Conservation (phyloP, 2,797 vertebrate species). For the Scarus forsteni region DNA sequence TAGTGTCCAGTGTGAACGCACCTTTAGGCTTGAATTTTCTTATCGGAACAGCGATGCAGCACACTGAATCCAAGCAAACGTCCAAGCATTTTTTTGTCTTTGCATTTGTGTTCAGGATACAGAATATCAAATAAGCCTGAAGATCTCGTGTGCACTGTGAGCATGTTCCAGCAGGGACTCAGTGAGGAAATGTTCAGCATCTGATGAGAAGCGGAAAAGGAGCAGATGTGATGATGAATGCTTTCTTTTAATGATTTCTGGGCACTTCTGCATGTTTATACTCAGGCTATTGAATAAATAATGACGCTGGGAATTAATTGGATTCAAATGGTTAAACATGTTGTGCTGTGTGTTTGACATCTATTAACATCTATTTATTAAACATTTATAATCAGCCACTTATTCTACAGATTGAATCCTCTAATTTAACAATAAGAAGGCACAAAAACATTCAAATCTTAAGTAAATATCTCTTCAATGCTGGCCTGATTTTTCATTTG, state of each 20-base stretch:
- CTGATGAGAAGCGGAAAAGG: not conserved
- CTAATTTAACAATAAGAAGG: not conserved
- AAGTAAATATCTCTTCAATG: not conserved
- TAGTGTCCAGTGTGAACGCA: no score
- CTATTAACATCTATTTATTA: not conserved
- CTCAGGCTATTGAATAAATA: not conserved
- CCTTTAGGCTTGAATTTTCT: no score
- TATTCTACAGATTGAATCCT: not conserved
- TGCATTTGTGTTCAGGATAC: not conserved
- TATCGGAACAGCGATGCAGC: no score
- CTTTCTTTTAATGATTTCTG: not conserved
- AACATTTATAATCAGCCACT: not conserved
- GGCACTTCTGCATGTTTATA: not conserved
- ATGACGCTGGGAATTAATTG: not conserved
- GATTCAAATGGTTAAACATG: slow-evolving; percentile 2
- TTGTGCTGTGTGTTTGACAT: slow-evolving; percentile 1
- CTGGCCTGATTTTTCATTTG: not conserved
- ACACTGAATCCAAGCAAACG: no score
- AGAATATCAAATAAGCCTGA: not conserved
- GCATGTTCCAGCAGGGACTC: not conserved
- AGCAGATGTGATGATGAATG: slow-evolving; percentile 11
- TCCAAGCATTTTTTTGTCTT: not conserved
- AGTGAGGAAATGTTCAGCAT: not conserved
- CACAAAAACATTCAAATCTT: not conserved
- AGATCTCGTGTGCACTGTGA: not conserved